Evolutionary conservation across 1,140 invertebrate species (phyloP).

Genomic region (Cyclina sinensis): DNA sequence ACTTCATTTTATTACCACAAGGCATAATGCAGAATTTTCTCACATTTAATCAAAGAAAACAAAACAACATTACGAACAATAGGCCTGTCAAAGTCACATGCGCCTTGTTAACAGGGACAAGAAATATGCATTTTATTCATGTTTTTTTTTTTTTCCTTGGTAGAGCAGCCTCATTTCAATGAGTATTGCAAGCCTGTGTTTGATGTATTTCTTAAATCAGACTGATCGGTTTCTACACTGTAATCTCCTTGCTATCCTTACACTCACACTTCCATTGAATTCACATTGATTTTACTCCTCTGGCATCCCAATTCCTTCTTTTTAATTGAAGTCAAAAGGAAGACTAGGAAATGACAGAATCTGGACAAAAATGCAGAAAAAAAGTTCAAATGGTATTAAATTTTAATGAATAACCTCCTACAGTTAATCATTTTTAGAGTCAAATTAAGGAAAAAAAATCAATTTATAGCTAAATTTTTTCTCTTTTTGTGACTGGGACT

Average conservation of each 20-base stretch:
- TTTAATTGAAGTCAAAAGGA: slow-evolving; percentile 7
- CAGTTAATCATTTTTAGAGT: too few relatives aligned
- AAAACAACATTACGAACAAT: not conserved
- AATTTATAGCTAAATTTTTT: too few relatives aligned
- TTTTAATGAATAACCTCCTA: too few relatives aligned
- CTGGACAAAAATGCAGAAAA: too few relatives aligned
- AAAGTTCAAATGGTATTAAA: too few relatives aligned
- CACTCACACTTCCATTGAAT: slow-evolving; percentile 23
- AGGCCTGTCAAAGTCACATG: not conserved
- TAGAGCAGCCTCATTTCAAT: slow-evolving; percentile 1
- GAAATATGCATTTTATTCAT: slow-evolving; percentile 37
- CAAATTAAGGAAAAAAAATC: too few relatives aligned
- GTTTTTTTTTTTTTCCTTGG: slow-evolving; percentile 9
- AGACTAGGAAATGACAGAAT: slow-evolving; percentile 20
- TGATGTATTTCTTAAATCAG: slow-evolving; percentile 8
- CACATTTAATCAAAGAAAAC: slow-evolving; percentile 20
- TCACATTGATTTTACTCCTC: slow-evolving; percentile 14
- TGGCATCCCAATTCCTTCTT: not conserved
- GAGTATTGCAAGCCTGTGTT: not conserved
- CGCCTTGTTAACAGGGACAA: slow-evolving; percentile 5
- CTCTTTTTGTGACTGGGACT: too few relatives aligned
- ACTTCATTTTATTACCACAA: not conserved
- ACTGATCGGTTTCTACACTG: not conserved
- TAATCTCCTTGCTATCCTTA: not conserved
- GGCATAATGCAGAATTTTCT: not conserved